Percentiles rank a stretch among this genome's conserved stretches.
Evolutionary conservation across 2,797 vertebrate species (phyloP).

Genomic region (Cryptoblepharus egeriae): DNA sequence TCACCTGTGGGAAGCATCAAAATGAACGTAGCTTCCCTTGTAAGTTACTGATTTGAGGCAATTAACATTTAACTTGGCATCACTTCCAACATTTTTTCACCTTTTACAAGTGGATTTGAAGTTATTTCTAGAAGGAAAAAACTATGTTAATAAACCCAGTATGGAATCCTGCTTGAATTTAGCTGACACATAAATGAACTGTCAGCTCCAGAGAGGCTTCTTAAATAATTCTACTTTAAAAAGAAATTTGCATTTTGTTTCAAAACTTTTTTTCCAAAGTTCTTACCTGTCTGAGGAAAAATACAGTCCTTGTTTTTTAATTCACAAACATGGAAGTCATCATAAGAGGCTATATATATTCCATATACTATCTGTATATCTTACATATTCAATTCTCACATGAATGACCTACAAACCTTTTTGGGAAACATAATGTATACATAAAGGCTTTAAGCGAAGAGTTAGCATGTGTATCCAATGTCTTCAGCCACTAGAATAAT

Average conservation of each 20-base stretch:
- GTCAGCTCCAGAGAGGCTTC: neutral
- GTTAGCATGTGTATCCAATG: too few species aligned
- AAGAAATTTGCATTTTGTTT: neutral
- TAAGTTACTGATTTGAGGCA: slow-evolving; percentile 8
- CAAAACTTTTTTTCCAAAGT: neutral
- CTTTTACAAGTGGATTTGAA: slow-evolving; percentile 40
- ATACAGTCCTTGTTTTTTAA: neutral
- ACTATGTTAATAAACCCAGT: slow-evolving; percentile 30
- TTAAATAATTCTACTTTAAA: neutral
- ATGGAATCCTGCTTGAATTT: neutral
- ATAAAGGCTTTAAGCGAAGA: too few species aligned
- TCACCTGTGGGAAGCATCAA: neutral
- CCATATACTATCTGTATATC: too few species aligned
- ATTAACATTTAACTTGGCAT: slow-evolving; percentile 27
- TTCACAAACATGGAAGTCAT: too few species aligned
- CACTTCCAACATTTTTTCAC: slow-evolving; percentile 34
- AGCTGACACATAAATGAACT: neutral
- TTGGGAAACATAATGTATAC: too few species aligned
- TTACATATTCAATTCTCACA: neutral
- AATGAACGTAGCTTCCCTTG: slow-evolving; percentile 21
- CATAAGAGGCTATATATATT: neutral
- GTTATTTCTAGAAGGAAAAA: slow-evolving; percentile 39
- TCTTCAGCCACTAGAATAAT: too few species aligned
- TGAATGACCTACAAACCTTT: too few species aligned
- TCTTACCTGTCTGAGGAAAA: neutral